Percentiles rank a stretch among this genome's conserved stretches.
phyloP scores from a whole-genome alignment of 2,888 invertebrate species.

The Sphaerophoria taeniata region DNA sequence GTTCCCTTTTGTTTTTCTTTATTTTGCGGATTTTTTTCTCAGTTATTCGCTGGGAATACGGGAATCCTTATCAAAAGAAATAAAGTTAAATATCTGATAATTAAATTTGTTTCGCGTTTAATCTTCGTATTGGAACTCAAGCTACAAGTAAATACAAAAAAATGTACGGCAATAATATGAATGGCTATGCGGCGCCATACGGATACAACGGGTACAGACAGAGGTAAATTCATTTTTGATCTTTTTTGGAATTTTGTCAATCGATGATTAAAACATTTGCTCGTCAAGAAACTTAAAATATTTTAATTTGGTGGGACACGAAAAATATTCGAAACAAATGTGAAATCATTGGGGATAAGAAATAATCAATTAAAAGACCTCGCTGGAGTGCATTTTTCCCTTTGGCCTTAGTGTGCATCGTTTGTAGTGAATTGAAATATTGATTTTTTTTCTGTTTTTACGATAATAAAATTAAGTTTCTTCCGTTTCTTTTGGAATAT shows the following conservation, averaged over 20 bases:
- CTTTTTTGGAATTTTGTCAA: not conserved
- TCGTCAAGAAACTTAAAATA: too few species aligned
- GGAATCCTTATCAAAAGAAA: slow-evolving; percentile 33
- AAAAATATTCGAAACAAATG: slow-evolving; percentile 27
- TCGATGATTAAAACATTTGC: too few species aligned
- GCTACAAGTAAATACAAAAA: slow-evolving; percentile 39
- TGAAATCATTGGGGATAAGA: slow-evolving; percentile 36
- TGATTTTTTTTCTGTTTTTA: slow-evolving; percentile 68
- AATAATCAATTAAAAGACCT: slow-evolving; percentile 55
- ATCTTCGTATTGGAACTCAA: slow-evolving; percentile 47
- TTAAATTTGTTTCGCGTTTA: slow-evolving; percentile 29
- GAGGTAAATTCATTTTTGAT: slow-evolving; percentile 76
- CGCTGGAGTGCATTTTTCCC: slow-evolving; percentile 24
- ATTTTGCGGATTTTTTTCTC: slow-evolving; percentile 56
- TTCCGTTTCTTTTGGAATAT: not conserved
- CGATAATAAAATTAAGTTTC: slow-evolving; percentile 50
- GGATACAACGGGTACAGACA: slow-evolving; percentile 78
- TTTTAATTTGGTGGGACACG: not conserved
- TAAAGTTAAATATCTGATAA: slow-evolving; percentile 28
- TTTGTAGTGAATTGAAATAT: slow-evolving; percentile 69
- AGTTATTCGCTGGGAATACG: slow-evolving; percentile 27
- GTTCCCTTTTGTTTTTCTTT: slow-evolving; percentile 62
- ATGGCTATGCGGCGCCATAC: slow-evolving; percentile 78
- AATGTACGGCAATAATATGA: slow-evolving; percentile 78
- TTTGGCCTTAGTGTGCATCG: slow-evolving; percentile 8